These are phyloP conservation scores for Copidosoma floridanum DNA, from an alignment of 1,140 invertebrate genomes.

Conservation along the genomic window DNA sequence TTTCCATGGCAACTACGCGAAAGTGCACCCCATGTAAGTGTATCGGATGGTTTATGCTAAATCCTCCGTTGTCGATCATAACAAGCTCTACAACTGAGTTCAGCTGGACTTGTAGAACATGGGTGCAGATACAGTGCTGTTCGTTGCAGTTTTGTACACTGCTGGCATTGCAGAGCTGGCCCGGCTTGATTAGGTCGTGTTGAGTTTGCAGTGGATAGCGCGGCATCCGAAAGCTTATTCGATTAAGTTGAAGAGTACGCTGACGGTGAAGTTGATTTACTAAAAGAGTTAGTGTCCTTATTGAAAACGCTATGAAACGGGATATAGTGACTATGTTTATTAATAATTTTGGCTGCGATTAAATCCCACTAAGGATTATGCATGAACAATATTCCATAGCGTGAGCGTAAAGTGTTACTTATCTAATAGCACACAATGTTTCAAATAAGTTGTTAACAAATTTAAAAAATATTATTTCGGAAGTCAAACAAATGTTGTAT, in stretches of 20 bases:
- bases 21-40: constrained; percentile 84
- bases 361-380: no score
- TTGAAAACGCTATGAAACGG: no score
- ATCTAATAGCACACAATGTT: no score
- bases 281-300: no score
- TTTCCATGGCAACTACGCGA: constrained; percentile 76
- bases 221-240: constrained; percentile 77
- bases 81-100: constrained; percentile 77
- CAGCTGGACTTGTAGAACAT: constrained; percentile 66
- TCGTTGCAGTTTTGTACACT: constrained; percentile 62
- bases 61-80: constrained; percentile 63
- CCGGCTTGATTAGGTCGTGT: constrained; percentile 61
- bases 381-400: no score
- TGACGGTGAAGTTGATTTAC: no score
- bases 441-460: no score
- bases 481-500: no score
- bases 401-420: no score
- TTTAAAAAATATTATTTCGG: no score
- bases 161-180: constrained; percentile 68
- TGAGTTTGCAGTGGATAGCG: constrained; percentile 71
- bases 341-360: no score
- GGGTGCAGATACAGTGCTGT: constrained; percentile 78
- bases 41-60: constrained; percentile 77
- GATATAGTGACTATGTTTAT: no score
- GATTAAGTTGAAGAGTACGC: constrained; percentile 81